Evolutionary conservation across 2,113 vertebrate species (phyloP), one percentile per base, ranked within the genome.

Genomic region (Mormoops blainvillei): DNA sequence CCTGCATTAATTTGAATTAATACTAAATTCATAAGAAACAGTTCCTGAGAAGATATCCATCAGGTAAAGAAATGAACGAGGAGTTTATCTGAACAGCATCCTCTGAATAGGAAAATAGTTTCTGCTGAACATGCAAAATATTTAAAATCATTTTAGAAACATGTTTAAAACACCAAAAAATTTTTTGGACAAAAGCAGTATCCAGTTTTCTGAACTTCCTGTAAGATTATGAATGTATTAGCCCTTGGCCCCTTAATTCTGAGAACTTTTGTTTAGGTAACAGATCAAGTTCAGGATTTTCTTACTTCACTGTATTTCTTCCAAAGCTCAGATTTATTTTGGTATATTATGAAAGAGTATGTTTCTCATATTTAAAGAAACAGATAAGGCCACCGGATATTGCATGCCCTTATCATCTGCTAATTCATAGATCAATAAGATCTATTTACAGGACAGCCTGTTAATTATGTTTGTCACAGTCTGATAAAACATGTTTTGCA

Each of bases 291-390:
- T 85, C 13, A 77, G 31, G 56, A 63, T 83, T 89, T 87, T 77
- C 78, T 77, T 41, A 58, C 19, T 94, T 63, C 80, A 58, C 85
- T 80, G 12, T 74, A 14, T 70, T 91, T 58, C 50, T 65, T 82
- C 36, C 31, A 92, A 87, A 74, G 61, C 28, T 70, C 68, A 95
- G 43, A 61, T 91, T 93, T 76, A 38, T 68, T 92, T 54, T 87
- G 65, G 24, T 82, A 6, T 61, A n/a, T 93, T 90, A 78, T 9
- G 45, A 52, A 94, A 88, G 24, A 65, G 73, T 68, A 43, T 78
- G 73, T 24, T 86, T 36, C 71, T 82, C 33, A 76, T 96, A 96
- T 91, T 91, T 97, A 92, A 97, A 96, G 92, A 65, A 86, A 91
- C 19, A 91, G 84, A 95, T 88, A 92, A 92, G n/a, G 41, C 24